Base-by-base conservation (phyloP, 2,797 vertebrate species). In the Peromyscus attwateri region DNA sequence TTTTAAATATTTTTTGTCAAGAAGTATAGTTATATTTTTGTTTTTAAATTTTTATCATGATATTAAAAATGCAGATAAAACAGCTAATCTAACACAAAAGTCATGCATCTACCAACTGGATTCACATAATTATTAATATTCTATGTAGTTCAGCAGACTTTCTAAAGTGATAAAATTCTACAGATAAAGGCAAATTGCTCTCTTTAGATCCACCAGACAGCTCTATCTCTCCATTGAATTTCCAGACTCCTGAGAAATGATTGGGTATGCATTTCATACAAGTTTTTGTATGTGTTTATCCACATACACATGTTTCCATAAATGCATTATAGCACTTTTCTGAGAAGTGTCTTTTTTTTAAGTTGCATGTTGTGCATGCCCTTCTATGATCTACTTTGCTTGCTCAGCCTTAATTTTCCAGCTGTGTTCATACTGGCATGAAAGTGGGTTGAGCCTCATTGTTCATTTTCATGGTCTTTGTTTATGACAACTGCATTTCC, bases 371-470 rank as follows among this genome's bases (percentile, higher is more conserved):
- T 2, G 0, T 31, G 6, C 4, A 11, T 40, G 21, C 0, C 3
- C 43, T 87, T 77, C 66, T 68, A 23, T 73, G 80, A 43, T 60
- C 85, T 37, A 17, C 9, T 87, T 88, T 94, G 83, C n/a, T 94
- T 93, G 43, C 16, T 85, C 14, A 49, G 13, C 12, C n/a, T 71
- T 95, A 43, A 92, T 76, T 94, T 91, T 77, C 64, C 94, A 55
- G 49, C 57, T 64, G 4, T 31, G 43, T 49, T 29, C 10, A 57
- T 46, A 73, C 14, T 92, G 77, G 62, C 3, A 43, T 43, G 29
- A 91, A 9, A 46, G n/a, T 1, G 23, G 4, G 46, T 6, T 90
- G n/a, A 90, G 17, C 52, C 87, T 82, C 25, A 75, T 29, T 70
- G 3, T 76, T 90, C 34, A 10, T 46, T 94, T 79, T 80, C 7